phyloP scores from a whole-genome alignment of 2,797 vertebrate species.

The Gymnothorax reevesii region DNA sequence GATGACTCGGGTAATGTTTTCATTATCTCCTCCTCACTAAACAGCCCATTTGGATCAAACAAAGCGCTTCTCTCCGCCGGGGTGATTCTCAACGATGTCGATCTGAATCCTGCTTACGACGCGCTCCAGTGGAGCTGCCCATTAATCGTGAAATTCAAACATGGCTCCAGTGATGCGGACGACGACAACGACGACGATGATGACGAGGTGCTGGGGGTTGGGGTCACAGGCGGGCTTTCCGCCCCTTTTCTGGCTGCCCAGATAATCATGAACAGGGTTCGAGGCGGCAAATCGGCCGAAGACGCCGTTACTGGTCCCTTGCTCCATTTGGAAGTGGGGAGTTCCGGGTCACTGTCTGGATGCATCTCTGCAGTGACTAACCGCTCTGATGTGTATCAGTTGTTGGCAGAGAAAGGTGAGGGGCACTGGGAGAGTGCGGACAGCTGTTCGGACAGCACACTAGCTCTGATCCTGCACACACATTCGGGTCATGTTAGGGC shows the following conservation, averaged over 20 bases:
- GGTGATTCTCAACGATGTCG: constrained; percentile 62
- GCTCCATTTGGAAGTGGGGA: constrained; percentile 38
- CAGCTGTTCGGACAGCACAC: constrained; percentile 42
- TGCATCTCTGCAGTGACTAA: constrained; percentile 40
- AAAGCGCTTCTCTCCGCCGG: constrained; percentile 59
- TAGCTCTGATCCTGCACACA: constrained; percentile 46
- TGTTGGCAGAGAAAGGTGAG: constrained; percentile 13
- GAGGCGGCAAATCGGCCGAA: constrained; percentile 42
- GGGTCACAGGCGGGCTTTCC: constrained; percentile 53
- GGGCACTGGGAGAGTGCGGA: neutral
- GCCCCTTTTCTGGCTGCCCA: constrained; percentile 48
- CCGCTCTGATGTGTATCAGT: constrained; percentile 35
- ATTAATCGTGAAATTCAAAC: constrained; percentile 49
- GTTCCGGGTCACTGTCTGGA: constrained; percentile 25
- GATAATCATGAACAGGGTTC: constrained; percentile 52
- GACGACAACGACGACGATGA: constrained; percentile 13
- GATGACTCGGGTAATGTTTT: constrained; percentile 61
- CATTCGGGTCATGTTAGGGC: constrained; percentile 57
- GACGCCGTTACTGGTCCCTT: constrained; percentile 44
- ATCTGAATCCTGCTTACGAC: constrained; percentile 15
- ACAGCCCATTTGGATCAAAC: constrained; percentile 66
- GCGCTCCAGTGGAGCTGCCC: constrained; percentile 57
- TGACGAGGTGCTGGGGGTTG: constrained; percentile 48
- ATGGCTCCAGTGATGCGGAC: constrained; percentile 22
- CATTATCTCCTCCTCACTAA: constrained; percentile 63